Evolutionary conservation across 2,797 vertebrate genomes (phyloP), one percentile per base, ranked within the genome.

Genomic region (Thalassophryne amazonica): DNA sequence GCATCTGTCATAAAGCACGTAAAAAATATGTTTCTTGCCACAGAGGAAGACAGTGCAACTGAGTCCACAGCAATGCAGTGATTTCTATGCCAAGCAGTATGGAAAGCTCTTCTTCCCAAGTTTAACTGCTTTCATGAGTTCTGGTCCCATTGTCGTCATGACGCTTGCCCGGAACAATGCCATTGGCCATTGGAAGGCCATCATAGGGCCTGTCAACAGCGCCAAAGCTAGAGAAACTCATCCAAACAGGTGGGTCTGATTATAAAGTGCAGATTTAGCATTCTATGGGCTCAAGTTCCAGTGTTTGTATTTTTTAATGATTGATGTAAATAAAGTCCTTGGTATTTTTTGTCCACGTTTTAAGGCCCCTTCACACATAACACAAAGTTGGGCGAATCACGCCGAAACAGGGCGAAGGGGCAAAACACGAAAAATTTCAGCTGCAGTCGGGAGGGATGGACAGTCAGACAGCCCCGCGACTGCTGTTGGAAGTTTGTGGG

Each of bases 111-210:
- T 89, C 78, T 98, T 98, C 50, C 93, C 95, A 25, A 95, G 92
- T 60, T 76, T 99, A 79, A 95, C 93, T 13, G 93, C 92, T 22
- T 98, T 94, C 64, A 97, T 98, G 95, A 97, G 95, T 80, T 99
- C 97, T 36, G 95, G 95, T 30, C 94, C 94, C 24, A 76, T 93
- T 29, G 33, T 94, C 51, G 93, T 91, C 12, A 70, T 97, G 81
- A 79, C 86, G 60, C 87, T 99, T 75, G 92, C 93, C 48, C 87
- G 93, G 13, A 36, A 92, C 24, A 55, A 80, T 2, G 95, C 95
- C 12, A 76, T 99, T 9, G 81, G 87, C 1, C 86, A 88, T 74
- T 98, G 95, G 97, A 95, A 91, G 70, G 87, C 88, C 27, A 81
- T 97, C 64, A 92, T 98, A 56, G 96, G 97, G 64, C 97, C 96